These are phyloP conservation scores for Myotis yumanensis DNA, from an alignment of 2,113 vertebrate species.

Conservation along the genomic window DNA sequence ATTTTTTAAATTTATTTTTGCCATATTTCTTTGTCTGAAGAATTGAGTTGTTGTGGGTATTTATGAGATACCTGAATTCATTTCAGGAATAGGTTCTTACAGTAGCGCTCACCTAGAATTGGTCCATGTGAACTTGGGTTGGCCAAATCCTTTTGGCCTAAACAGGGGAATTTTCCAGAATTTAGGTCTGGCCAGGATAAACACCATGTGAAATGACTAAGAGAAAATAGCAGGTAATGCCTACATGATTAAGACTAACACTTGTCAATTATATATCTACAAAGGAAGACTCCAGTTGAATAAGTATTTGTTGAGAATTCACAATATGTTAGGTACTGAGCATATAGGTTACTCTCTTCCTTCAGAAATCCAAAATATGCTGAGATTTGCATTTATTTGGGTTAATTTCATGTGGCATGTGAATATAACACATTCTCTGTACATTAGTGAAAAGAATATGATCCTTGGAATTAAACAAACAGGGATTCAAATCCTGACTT, in stretches of 20 bases:
- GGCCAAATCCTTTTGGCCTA: neutral
- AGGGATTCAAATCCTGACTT: neutral
- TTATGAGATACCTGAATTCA: neutral
- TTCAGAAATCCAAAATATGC: constrained; percentile 23
- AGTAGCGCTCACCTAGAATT: neutral
- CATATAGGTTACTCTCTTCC: neutral
- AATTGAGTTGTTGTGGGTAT: neutral
- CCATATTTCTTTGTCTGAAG: constrained; percentile 4
- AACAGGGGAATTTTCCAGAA: neutral
- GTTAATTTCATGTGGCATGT: neutral
- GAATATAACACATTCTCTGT: neutral
- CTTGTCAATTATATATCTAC: neutral
- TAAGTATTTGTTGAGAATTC: constrained; percentile 41
- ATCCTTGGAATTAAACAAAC: neutral
- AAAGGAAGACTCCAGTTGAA: neutral
- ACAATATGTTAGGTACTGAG: neutral
- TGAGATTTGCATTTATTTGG: constrained; percentile 37
- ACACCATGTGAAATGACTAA: neutral
- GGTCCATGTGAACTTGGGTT: neutral
- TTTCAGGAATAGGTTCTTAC: neutral
- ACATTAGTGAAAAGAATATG: neutral
- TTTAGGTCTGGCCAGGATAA: neutral
- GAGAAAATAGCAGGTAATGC: constrained; percentile 8
- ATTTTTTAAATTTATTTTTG: neutral
- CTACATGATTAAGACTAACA: neutral